Evolutionary conservation across 2,797 vertebrate genomes (phyloP).

Genomic region (Vipera latastei): DNA sequence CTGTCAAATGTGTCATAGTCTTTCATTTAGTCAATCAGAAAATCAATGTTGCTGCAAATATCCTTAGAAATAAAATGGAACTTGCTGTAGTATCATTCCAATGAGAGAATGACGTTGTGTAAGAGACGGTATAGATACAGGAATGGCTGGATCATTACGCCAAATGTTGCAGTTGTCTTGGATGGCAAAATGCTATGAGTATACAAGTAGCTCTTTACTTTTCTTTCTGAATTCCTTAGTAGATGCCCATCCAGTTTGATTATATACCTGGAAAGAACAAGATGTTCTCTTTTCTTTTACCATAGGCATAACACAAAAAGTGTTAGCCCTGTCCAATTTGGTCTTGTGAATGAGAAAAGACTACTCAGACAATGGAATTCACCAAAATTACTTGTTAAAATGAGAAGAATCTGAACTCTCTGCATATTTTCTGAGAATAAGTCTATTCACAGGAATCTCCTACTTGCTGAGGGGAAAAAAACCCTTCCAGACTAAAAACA

Average conservation of each 20-base stretch:
- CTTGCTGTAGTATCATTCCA: neutral
- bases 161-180: neutral
- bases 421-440: neutral
- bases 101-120: neutral
- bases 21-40: neutral
- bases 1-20: neutral
- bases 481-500: neutral
- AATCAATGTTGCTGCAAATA: neutral
- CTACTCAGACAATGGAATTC: neutral
- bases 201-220: neutral
- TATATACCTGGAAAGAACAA: neutral
- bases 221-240: neutral
- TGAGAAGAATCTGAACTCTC: neutral
- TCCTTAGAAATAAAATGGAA: neutral
- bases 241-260: neutral
- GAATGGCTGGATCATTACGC: neutral
- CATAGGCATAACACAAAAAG: neutral
- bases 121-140: neutral
- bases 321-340: neutral
- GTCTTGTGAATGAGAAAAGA: neutral
- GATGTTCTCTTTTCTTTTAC: neutral
- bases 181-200: neutral
- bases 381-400: neutral
- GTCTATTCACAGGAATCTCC: neutral
- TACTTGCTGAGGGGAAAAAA: neutral